phyloP scores from a whole-genome alignment of 2,888 invertebrate species.

The Drosophila bunnanda region DNA sequence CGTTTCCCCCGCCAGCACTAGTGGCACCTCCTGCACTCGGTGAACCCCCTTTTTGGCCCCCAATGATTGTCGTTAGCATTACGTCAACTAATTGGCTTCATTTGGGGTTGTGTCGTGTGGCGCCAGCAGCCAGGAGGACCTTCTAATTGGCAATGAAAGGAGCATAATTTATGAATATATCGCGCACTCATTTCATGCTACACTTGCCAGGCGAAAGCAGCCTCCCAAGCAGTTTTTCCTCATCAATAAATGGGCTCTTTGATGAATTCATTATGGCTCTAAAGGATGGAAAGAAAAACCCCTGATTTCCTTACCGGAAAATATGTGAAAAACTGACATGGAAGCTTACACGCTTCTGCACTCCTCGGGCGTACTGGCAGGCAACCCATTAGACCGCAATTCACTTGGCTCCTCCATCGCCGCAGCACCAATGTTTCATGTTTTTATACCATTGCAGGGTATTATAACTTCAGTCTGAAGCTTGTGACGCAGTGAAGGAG shows the following conservation, averaged over 20 bases:
- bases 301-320: constrained; percentile 8
- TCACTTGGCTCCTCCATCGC: constrained; percentile 50
- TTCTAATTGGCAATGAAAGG: constrained; percentile 79
- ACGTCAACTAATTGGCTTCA: constrained; percentile 79
- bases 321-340: neutral
- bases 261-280: constrained; percentile 38
- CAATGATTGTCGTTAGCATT: constrained; percentile 69
- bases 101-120: constrained; percentile 77
- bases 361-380: constrained; percentile 18
- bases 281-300: neutral
- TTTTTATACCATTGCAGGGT: too few relatives aligned
- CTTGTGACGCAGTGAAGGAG: too few relatives aligned
- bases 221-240: constrained; percentile 5
- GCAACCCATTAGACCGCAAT: constrained; percentile 65
- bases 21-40: constrained; percentile 21
- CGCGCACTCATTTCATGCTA: constrained; percentile 71
- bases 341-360: constrained; percentile 40
- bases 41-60: neutral
- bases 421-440: constrained; percentile 26
- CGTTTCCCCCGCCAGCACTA: neutral
- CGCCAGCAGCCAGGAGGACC: constrained; percentile 64
- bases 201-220: constrained; percentile 16
- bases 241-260: constrained; percentile 29
- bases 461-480: too few relatives aligned
- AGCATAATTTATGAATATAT: constrained; percentile 78